Evolutionary conservation across 2,888 invertebrate species (phyloP).

Genomic region (Parnassius glacialis): DNA sequence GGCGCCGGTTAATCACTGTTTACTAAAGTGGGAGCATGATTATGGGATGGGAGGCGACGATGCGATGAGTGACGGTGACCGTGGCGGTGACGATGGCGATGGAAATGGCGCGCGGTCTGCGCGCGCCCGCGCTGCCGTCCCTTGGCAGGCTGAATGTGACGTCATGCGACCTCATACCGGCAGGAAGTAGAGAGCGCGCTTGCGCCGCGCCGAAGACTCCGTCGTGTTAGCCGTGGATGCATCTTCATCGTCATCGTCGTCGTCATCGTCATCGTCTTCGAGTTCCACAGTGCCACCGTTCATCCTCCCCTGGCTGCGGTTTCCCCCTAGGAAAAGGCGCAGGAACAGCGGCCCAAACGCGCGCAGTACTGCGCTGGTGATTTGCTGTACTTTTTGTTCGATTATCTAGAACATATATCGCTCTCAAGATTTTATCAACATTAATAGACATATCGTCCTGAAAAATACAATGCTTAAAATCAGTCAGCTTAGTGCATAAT

Average conservation of each 20-base stretch:
- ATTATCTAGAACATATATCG: slow-evolving; percentile 83
- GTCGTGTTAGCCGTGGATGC: slow-evolving; percentile 62
- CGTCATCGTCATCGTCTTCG: slow-evolving; percentile 76
- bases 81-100: slow-evolving; percentile 36
- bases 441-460: slow-evolving; percentile 2
- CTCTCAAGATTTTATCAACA: slow-evolving; percentile 49
- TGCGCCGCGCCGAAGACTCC: slow-evolving; percentile 44
- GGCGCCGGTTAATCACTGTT: slow-evolving; percentile 13
- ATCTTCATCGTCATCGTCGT: slow-evolving; percentile 83
- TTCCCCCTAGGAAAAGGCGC: slow-evolving; percentile 80
- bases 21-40: slow-evolving; percentile 29
- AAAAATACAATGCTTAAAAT: neutral
- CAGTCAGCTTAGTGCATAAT: neutral
- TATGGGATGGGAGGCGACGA: slow-evolving; percentile 36
- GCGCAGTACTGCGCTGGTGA: slow-evolving; percentile 86
- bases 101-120: slow-evolving; percentile 57
- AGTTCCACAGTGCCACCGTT: slow-evolving; percentile 65
- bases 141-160: slow-evolving; percentile 73
- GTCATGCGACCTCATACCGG: slow-evolving; percentile 67
- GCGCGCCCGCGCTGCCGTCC: slow-evolving; percentile 70
- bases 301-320: slow-evolving; percentile 65
- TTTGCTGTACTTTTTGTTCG: slow-evolving; percentile 88
- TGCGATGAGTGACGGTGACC: slow-evolving; percentile 38
- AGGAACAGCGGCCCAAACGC: slow-evolving; percentile 88
- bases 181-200: slow-evolving; percentile 60